Conservation (phyloP, 1,140 invertebrate genomes). For the Lepidurus packardi region DNA sequence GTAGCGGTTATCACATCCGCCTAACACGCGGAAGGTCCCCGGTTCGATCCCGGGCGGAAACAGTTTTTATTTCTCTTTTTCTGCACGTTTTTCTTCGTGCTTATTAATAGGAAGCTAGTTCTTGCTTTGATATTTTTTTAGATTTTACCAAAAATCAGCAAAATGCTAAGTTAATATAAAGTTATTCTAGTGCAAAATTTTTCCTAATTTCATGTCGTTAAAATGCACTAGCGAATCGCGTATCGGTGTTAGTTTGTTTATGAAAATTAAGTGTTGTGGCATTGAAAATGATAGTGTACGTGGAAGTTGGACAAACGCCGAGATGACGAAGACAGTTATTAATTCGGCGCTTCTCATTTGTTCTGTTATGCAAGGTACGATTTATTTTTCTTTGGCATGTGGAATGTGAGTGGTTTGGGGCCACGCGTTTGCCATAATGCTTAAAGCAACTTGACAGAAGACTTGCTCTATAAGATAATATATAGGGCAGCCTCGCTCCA, state of each 20-base stretch:
- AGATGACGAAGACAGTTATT: background rate
- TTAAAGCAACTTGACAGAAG: background rate
- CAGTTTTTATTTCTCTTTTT: slow-evolving; percentile 25
- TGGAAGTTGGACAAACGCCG: background rate
- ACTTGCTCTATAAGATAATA: background rate
- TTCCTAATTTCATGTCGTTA: background rate
- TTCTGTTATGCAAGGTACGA: background rate
- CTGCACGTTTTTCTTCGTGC: background rate
- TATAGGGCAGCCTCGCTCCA: slow-evolving; percentile 9
- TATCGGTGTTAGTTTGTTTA: background rate
- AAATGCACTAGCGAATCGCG: background rate
- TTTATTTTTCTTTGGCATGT: background rate
- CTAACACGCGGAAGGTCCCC: slow-evolving; percentile 38
- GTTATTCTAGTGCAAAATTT: no score
- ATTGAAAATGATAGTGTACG: background rate
- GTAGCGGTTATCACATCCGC: slow-evolving; percentile 38
- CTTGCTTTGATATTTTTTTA: no score
- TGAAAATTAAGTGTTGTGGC: background rate
- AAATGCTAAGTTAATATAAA: no score
- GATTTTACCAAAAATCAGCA: no score
- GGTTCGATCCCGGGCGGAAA: slow-evolving; percentile 38
- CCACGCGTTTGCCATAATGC: background rate
- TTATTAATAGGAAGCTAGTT: background rate
- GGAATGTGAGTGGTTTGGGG: slow-evolving; percentile 5
- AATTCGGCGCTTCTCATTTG: background rate